Conservation (phyloP, 2,888 invertebrate genomes). For the Tanypteryx hageni region DNA sequence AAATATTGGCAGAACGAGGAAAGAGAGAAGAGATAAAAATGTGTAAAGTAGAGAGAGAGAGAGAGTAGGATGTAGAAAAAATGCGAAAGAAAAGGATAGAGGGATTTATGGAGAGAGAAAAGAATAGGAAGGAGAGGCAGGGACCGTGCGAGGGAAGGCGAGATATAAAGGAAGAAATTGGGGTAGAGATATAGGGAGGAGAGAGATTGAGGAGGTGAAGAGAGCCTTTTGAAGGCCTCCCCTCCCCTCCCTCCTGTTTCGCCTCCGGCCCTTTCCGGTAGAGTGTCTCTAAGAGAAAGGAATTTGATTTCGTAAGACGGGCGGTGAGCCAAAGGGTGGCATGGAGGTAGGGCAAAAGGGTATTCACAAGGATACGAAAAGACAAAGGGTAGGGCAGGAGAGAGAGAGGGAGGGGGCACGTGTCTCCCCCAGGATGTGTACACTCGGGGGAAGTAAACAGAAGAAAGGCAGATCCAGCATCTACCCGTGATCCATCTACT, state of each 20-base stretch:
- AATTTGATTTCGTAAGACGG: conserved; percentile 35
- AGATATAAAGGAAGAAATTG: too few relatives aligned
- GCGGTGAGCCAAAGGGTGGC: conserved; percentile 3
- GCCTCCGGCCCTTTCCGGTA: conserved; percentile 7
- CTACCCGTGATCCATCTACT: background rate
- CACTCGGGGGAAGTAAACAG: conserved; percentile 7
- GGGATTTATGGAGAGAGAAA: background rate
- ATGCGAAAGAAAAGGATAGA: background rate
- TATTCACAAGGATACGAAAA: conserved; percentile 32
- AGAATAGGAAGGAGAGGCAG: background rate
- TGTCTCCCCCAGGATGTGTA: conserved; percentile 23
- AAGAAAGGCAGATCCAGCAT: conserved; percentile 6
- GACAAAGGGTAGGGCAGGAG: conserved; percentile 10
- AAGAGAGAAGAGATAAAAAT: too few relatives aligned
- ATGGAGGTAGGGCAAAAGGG: conserved; percentile 13
- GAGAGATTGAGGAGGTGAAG: background rate
- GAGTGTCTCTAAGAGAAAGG: conserved; percentile 21
- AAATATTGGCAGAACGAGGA: too few relatives aligned
- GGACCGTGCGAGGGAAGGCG: too few relatives aligned
- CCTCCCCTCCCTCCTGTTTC: background rate
- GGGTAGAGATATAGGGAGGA: too few relatives aligned
- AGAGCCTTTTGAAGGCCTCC: background rate
- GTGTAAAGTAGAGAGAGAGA: background rate
- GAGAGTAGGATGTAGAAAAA: background rate
- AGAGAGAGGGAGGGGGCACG: background rate